phyloP scores from a whole-genome alignment of 2,113 vertebrate species.

The Leptobrachium leishanense region DNA sequence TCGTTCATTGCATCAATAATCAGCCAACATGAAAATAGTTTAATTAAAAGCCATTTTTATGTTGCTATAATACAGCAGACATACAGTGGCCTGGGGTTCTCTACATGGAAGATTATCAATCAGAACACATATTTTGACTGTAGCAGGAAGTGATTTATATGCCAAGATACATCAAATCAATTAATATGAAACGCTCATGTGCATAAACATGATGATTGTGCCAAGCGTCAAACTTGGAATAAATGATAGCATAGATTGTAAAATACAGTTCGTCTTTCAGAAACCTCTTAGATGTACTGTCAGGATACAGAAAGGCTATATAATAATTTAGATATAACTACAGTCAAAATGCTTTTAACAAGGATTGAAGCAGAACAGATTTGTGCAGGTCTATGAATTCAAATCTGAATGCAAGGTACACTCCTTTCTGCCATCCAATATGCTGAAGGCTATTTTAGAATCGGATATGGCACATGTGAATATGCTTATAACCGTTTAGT shows the following conservation, averaged over 20 bases:
- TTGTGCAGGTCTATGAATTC: too few species aligned
- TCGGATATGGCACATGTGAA: too few species aligned
- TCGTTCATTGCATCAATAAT: constrained; percentile 11
- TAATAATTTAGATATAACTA: too few species aligned
- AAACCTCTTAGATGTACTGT: too few species aligned
- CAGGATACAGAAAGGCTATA: too few species aligned
- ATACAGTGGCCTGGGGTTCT: constrained; percentile 30
- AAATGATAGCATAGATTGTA: neutral
- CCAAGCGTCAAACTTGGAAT: neutral
- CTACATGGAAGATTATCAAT: constrained; percentile 37
- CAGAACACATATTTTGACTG: constrained; percentile 17
- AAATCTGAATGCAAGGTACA: too few species aligned
- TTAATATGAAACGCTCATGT: constrained; percentile 27
- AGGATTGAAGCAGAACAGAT: too few species aligned
- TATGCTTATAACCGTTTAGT: too few species aligned
- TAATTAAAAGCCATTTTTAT: constrained; percentile 14
- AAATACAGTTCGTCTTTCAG: too few species aligned
- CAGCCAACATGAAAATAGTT: constrained; percentile 9
- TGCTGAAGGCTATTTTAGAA: too few species aligned
- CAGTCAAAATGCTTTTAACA: too few species aligned
- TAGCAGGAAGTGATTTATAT: constrained; percentile 29
- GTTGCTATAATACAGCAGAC: constrained; percentile 9
- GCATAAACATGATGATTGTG: constrained; percentile 4
- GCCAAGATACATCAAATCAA: constrained; percentile 30
- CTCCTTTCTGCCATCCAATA: too few species aligned